These are phyloP conservation scores for Cepphus grylle DNA, from an alignment of 2,113 vertebrate species.

Conservation along the genomic window DNA sequence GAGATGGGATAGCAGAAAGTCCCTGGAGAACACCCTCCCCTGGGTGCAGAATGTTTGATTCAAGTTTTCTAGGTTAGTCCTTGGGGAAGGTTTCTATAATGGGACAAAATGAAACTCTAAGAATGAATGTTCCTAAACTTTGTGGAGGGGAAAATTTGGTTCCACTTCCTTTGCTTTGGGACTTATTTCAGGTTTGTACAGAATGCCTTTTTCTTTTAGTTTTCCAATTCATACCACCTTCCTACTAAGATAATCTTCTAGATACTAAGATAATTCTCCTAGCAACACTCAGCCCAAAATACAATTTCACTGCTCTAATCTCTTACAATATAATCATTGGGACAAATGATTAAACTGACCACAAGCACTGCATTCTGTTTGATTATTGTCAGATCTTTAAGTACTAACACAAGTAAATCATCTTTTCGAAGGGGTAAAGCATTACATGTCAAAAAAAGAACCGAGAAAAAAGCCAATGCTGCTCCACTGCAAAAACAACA, in stretches of 20 bases:
- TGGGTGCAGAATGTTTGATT: not conserved
- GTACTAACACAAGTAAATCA: not conserved
- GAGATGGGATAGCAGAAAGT: not conserved
- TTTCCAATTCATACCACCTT: not conserved
- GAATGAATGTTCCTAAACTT: not conserved
- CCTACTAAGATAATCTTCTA: not conserved
- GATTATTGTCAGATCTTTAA: not conserved
- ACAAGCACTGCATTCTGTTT: not conserved
- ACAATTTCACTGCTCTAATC: not conserved
- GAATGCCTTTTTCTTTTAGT: not conserved
- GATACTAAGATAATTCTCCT: not conserved
- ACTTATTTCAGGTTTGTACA: not conserved
- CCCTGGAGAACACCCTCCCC: not conserved
- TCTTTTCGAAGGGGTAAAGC: not conserved
- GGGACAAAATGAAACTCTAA: not conserved
- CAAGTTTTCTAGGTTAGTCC: not conserved
- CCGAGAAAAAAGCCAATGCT: not conserved
- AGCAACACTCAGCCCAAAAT: not conserved
- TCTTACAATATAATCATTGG: not conserved
- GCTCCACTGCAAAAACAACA: not conserved
- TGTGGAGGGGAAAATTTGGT: not conserved
- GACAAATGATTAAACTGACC: not conserved
- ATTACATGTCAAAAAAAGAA: not conserved
- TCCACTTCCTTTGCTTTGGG: not conserved
- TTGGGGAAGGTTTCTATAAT: not conserved